Base-by-base conservation (phyloP, 2,888 invertebrate species). In the Yponomeuta cagnagella region DNA sequence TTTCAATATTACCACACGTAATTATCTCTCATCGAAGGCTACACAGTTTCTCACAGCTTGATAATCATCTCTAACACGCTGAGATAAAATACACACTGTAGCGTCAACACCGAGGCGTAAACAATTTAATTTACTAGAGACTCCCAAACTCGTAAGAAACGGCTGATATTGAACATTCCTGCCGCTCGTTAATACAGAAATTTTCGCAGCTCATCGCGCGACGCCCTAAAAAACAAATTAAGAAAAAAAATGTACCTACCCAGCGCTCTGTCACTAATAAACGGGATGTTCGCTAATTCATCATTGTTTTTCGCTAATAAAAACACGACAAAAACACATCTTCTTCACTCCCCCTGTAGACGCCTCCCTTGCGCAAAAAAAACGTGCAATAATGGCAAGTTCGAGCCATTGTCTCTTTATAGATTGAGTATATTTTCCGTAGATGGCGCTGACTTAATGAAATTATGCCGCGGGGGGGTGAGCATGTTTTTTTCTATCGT, bases 271-370 rank as follows among this genome's bases (percentile, higher is more conserved):
- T 58, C 76, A 80, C 83, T 85, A 85, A 87, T 86, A 87, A 86
- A 84, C 80, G 82, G 81, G 82, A 82, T 80, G 82, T 84, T 82
- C 84, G 79, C 83, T 87, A 88, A 90, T 89, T 88, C 87, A 87
- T 90, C 87, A 89, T 87, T 88, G 90, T 88, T 87, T 85, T 86
- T 86, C 81, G 83, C 84, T 86, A 88, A 88, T 88, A 88, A 89
- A 90, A 88, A 89, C 87, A 88, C 82, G 89, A 87, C 86, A 83
- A 82, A 84, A 85, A 86, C 87, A 89, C 80, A 77, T 82, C 80
- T 80, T 77, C 74, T 76, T 77, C 76, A 71, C 72, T 74, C 70
- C 76, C 69, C 72, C 72, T 65, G 73, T 69, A n/a, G 73, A 72
- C 70, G 43, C 70, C 70, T n/a, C 71, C 70, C 71, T 31, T 70